A percentile compares a stretch with the other conserved stretches of the same genome.
Evolutionary conservation across 2,888 invertebrate genomes (phyloP).

Genomic region (Cerastis rubricosa): DNA sequence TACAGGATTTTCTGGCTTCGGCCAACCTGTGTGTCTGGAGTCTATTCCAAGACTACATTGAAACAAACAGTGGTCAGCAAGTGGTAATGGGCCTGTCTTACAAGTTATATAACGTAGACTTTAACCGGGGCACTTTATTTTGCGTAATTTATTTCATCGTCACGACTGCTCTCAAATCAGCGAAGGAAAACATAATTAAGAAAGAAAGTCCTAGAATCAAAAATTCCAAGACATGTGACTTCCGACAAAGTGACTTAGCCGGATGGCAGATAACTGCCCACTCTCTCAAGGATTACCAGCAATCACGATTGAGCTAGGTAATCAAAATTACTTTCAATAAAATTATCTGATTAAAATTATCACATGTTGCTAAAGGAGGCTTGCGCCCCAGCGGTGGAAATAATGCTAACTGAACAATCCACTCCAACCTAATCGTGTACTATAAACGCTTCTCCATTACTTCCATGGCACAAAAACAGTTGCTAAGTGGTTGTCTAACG

Average conservation of each 20-base stretch:
- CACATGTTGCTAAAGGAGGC: neutral
- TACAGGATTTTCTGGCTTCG: no score
- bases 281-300: neutral
- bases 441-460: slow-evolving; percentile 36
- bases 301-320: neutral
- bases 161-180: neutral
- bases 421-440: slow-evolving; percentile 1
- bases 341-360: neutral
- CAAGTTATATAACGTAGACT: neutral
- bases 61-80: neutral
- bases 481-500: slow-evolving; percentile 62
- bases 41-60: neutral
- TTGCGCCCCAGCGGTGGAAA: neutral
- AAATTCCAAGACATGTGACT: neutral
- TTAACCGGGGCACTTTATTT: neutral
- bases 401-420: neutral
- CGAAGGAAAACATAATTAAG: neutral
- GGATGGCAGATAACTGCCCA: neutral
- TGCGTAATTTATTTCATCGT: neutral
- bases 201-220: neutral
- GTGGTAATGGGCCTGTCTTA: neutral
- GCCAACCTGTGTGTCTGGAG: no score
- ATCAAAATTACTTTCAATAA: neutral
- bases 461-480: slow-evolving; percentile 47
- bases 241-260: neutral